Percentiles rank a stretch among this genome's conserved stretches.
Conservation (phyloP, 1,140 invertebrate genomes). For the Heliconius hewitsoni region DNA sequence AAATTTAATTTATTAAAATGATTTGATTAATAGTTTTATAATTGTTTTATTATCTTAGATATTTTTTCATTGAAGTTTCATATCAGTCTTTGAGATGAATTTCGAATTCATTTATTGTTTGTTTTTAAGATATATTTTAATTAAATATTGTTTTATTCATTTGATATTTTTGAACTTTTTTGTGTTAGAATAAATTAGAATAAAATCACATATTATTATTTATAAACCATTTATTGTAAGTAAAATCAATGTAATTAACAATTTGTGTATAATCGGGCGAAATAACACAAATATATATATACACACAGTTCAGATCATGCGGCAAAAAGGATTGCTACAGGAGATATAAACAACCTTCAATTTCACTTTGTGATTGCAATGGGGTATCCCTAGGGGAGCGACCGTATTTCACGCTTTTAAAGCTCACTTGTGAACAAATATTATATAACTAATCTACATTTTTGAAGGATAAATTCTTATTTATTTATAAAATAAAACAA, state of each 20-base stretch:
- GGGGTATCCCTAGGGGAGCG: slow-evolving; percentile 25
- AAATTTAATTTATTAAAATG: neutral
- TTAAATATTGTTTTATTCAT: neutral
- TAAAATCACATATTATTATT: slow-evolving; percentile 34
- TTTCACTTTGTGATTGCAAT: slow-evolving; percentile 22
- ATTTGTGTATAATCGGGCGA: slow-evolving; percentile 47
- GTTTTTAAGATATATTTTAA: neutral
- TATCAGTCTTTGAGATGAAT: neutral
- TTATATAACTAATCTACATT: neutral
- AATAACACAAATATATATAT: slow-evolving; percentile 27
- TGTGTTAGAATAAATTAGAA: neutral
- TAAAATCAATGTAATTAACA: slow-evolving; percentile 63
- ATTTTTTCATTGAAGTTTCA: neutral
- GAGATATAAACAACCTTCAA: slow-evolving; percentile 18
- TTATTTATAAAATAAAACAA: slow-evolving; percentile 36
- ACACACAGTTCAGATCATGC: slow-evolving; percentile 17
- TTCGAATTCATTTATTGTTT: too few species aligned
- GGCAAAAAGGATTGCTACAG: slow-evolving; percentile 2
- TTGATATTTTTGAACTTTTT: neutral
- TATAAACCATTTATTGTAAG: slow-evolving; percentile 70
- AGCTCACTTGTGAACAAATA: slow-evolving; percentile 23
- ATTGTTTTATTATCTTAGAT: neutral
- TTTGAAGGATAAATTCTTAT: slow-evolving; percentile 20
- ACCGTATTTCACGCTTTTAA: slow-evolving; percentile 21
- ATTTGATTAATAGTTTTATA: neutral